These are phyloP conservation scores for Boleophthalmus pectinirostris DNA, from an alignment of 2,113 vertebrate species.

Conservation along the genomic window DNA sequence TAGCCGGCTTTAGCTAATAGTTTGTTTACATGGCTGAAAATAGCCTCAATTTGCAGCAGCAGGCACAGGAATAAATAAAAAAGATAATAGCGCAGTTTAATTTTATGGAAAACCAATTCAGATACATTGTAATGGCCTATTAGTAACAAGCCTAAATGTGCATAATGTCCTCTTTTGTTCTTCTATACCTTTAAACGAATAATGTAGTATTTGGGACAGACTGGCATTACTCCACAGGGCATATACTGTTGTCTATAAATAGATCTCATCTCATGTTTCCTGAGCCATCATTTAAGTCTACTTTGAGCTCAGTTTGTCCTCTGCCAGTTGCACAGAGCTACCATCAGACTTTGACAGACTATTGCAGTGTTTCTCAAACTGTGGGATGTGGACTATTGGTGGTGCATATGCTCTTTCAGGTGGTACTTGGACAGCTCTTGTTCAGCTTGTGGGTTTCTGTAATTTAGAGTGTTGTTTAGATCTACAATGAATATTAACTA, in stretches of 20 bases:
- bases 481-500: too few species aligned
- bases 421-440: too few species aligned
- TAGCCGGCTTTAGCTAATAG: background rate
- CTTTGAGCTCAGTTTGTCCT: background rate
- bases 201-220: background rate
- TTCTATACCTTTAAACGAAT: background rate
- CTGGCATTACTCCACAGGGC: background rate
- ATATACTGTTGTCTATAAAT: background rate
- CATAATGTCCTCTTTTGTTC: background rate
- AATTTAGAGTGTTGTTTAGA: too few species aligned
- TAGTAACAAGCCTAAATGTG: background rate
- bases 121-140: background rate
- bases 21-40: constrained; percentile 6
- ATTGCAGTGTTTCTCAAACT: background rate
- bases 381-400: too few species aligned
- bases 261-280: background rate
- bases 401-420: too few species aligned
- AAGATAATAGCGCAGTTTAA: background rate
- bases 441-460: background rate
- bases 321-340: background rate
- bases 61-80: background rate
- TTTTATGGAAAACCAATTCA: background rate
- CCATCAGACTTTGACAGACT: background rate
- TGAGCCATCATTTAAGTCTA: background rate
- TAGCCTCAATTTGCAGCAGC: background rate